A percentile compares a stretch with the other conserved stretches of the same genome.
Evolutionary conservation across 2,888 invertebrate species (phyloP).

Genomic region (Willowsia nigromaculata): DNA sequence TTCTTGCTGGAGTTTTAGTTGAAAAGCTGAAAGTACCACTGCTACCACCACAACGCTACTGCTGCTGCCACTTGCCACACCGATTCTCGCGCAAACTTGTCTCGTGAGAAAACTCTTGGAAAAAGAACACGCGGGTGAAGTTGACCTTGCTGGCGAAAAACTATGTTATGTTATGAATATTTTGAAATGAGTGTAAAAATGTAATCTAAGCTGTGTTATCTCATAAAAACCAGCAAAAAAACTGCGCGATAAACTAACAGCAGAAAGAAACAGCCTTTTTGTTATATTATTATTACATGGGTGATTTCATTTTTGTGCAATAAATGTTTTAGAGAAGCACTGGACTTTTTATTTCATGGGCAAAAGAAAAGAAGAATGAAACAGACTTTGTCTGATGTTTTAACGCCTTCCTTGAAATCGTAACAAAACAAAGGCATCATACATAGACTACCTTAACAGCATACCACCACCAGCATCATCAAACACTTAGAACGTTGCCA

Average conservation of each 20-base stretch:
- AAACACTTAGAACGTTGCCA: too few species aligned
- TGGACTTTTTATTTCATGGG: neutral
- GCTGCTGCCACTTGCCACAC: neutral
- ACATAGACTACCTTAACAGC: neutral
- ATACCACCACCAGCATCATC: too few species aligned
- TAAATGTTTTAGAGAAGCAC: constrained; percentile 11
- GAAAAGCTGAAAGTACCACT: neutral
- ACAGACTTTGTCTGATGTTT: neutral
- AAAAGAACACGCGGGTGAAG: constrained; percentile 9
- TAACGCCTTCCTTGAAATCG: neutral
- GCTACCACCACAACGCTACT: neutral
- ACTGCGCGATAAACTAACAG: neutral
- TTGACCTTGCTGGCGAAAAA: constrained; percentile 33
- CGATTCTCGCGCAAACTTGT: neutral
- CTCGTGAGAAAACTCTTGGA: constrained; percentile 49
- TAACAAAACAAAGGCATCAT: neutral
- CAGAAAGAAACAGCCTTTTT: neutral
- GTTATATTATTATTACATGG: neutral
- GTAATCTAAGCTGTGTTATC: neutral
- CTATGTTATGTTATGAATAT: neutral
- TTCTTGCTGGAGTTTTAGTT: neutral
- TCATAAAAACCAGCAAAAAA: neutral
- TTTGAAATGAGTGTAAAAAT: neutral
- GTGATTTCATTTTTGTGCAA: constrained; percentile 1
- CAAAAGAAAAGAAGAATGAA: neutral